Evolutionary conservation across 2,113 vertebrate species (phyloP), one percentile per base, ranked within the genome.

Genomic region (Chloroceryle aenea): DNA sequence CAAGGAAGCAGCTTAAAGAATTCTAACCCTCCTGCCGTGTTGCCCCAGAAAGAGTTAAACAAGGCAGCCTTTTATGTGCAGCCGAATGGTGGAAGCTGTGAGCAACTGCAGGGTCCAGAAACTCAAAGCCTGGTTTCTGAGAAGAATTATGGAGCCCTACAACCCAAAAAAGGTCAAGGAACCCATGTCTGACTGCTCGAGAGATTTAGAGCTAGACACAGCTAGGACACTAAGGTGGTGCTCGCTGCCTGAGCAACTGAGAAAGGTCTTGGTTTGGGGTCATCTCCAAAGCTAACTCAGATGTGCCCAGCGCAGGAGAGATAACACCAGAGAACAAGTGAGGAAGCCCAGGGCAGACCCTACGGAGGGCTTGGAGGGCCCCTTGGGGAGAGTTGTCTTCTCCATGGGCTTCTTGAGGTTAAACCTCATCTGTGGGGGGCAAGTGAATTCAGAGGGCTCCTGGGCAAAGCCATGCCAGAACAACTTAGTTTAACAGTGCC

Each of bases 131-230:
- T 23, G 27, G 9, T 52, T 69, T 47, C 23, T 62, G 40, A 45
- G 50, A 52, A 2, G 30, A 85, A 36, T 63, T 16, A 17, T 6
- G 18, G 52, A 85, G 36, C 1, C 27, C 27, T 23, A 29, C 21
- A 53, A 34, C 32, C 29, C 32, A 50, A 83, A 47, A 56, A 75
- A 85, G 34, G 34, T 12, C 56, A 32, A 21, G 14, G 43, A 91
- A 85, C 42, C 17, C 10, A 9, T 0, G 0, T 4, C 18, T 14
- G 20, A 13, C 12, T 67, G 27, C 52, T n/a, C 42, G 8, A 4
- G 50, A 58, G 13, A n/a, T n/a, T 34, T 89, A 61, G 34, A 47
- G 38, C 50, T 64, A 40, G 50, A n/a, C 11, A 32, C 29, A 62
- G 17, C 4, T 2, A 3, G 30, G 14, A 55, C 34, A 27, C 25